Conservation (phyloP, 2,113 vertebrate species). For the Passer montanus region DNA sequence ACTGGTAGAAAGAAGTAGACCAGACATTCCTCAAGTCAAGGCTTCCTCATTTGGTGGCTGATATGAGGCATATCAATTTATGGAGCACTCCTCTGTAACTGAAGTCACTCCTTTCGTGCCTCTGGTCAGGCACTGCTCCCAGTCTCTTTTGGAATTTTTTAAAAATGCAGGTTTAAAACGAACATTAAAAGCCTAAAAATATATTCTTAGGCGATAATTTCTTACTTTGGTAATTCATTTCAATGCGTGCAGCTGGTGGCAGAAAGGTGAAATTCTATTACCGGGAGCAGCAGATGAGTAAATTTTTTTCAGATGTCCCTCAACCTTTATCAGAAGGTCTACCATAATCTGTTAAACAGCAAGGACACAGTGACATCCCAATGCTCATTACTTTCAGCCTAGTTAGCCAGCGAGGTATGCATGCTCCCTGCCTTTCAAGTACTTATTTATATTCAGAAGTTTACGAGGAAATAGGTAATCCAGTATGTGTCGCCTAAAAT, state of each 20-base stretch:
- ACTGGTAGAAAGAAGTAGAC: background rate
- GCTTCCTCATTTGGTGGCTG: background rate
- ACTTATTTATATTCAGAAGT: background rate
- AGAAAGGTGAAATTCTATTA: background rate
- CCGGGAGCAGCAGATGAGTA: background rate
- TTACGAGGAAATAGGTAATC: background rate
- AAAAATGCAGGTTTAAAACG: background rate
- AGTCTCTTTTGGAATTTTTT: background rate
- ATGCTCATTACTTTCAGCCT: background rate
- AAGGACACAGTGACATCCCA: background rate
- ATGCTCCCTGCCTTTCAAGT: background rate
- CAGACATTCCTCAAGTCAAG: background rate
- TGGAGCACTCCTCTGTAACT: background rate
- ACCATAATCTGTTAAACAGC: background rate
- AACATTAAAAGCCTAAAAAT: background rate
- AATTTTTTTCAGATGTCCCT: background rate
- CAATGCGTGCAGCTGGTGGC: background rate
- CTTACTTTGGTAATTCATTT: background rate
- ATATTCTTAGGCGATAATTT: background rate
- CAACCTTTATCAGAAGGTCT: background rate
- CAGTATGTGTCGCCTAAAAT: background rate
- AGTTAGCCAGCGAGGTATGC: background rate
- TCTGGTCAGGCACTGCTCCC: background rate
- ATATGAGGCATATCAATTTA: background rate
- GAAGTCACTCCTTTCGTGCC: background rate